Percentiles rank a stretch among this genome's conserved stretches.
phyloP scores from a whole-genome alignment of 2,888 invertebrate genomes.

The Caenorhabditis zanzibari region DNA sequence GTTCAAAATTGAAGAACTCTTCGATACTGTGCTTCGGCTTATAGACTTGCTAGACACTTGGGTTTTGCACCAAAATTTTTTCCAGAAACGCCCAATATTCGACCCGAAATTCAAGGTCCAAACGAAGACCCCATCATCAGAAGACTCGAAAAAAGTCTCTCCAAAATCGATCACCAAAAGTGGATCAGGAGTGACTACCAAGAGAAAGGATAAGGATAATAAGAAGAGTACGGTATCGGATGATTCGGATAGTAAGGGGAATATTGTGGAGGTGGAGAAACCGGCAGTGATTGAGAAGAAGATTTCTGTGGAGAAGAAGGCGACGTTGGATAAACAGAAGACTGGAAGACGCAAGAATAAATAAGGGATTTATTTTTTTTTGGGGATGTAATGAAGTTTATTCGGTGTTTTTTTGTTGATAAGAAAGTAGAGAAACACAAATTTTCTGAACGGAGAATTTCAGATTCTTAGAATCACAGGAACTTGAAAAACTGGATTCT shows the following conservation, averaged over 20 bases:
- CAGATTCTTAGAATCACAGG: too few species aligned
- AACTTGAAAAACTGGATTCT: too few species aligned
- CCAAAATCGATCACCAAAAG: background rate
- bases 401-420: too few species aligned
- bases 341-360: too few species aligned
- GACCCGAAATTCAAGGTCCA: constrained; percentile 10
- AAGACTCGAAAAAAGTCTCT: background rate
- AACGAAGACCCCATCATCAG: background rate
- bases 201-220: background rate
- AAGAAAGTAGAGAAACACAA: too few species aligned
- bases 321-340: background rate
- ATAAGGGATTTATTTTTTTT: too few species aligned
- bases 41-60: too few species aligned
- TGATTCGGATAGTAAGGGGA: background rate
- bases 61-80: too few species aligned
- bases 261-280: background rate
- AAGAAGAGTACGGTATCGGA: background rate
- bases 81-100: constrained; percentile 18
- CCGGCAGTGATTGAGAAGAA: background rate
- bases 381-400: too few species aligned
- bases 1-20: too few species aligned
- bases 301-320: background rate
- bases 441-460: too few species aligned
- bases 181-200: background rate
- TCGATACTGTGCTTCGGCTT: too few species aligned